Percentiles rank a stretch among this genome's conserved stretches.
Evolutionary conservation across 2,888 invertebrate genomes (phyloP).

Genomic region (Strigamia transsilvanica): DNA sequence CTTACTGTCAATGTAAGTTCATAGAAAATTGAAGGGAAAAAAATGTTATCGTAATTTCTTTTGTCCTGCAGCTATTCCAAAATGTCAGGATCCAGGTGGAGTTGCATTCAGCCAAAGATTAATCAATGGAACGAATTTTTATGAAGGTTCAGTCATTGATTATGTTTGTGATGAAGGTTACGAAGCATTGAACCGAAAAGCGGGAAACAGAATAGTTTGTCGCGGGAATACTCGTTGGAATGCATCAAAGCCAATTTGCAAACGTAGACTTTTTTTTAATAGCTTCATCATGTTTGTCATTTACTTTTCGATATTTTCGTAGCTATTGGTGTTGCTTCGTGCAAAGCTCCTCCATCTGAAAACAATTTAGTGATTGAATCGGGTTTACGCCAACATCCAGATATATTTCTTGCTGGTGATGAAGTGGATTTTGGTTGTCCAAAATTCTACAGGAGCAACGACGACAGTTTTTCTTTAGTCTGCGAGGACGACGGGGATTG

Average conservation of each 20-base stretch:
- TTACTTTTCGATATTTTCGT: too few species aligned
- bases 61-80: background rate
- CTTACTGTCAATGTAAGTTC: background rate
- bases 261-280: too few species aligned
- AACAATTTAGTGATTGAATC: background rate
- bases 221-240: background rate
- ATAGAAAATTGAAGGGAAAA: background rate
- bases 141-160: background rate
- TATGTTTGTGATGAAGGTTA: background rate
- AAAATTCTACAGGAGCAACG: background rate
- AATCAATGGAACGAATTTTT: background rate
- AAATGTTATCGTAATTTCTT: too few species aligned
- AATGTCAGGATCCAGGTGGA: background rate
- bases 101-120: background rate
- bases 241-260: constrained; percentile 20
- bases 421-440: constrained; percentile 3
- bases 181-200: background rate
- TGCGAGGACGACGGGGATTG: background rate
- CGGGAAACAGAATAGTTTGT: background rate
- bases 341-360: background rate
- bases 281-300: background rate
- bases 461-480: background rate
- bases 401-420: background rate
- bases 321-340: background rate
- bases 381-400: background rate